Percentiles rank a stretch among this genome's conserved stretches.
Conservation (phyloP, 53 echinoderm and acorn worm genomes). For the Apostichopus leukothele region DNA sequence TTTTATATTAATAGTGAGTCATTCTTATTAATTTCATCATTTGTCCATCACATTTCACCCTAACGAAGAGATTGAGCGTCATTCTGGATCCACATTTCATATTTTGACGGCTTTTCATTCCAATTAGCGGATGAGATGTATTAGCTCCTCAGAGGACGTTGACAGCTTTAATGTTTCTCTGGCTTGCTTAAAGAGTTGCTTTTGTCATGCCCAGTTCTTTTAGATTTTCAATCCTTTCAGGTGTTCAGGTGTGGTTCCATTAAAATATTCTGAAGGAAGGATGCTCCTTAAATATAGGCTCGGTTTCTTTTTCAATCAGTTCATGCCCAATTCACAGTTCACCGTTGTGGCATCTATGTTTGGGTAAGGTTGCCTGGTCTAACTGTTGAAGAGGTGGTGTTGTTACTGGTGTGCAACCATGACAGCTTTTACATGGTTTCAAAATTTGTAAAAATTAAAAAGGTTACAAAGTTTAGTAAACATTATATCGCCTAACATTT, state of each 20-base stretch:
- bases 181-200: not conserved
- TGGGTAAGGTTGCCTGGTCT: too few relatives aligned
- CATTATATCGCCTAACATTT: too few relatives aligned
- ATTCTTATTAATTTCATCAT: not conserved
- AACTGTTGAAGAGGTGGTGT: too few relatives aligned
- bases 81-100: not conserved
- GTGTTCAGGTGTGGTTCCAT: not conserved
- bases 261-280: too few relatives aligned
- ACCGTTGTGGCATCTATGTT: too few relatives aligned
- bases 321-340: too few relatives aligned
- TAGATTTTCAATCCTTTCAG: not conserved
- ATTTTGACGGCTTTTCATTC: conserved; percentile 2
- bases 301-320: too few relatives aligned
- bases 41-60: conserved; percentile 22
- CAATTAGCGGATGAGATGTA: not conserved
- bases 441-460: too few relatives aligned
- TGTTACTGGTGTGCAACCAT: too few relatives aligned
- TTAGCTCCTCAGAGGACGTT: not conserved
- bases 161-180: not conserved
- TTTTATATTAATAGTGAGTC: conserved; percentile 40
- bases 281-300: too few relatives aligned
- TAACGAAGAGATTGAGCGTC: not conserved
- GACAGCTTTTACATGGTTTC: too few relatives aligned
- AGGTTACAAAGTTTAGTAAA: too few relatives aligned
- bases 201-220: not conserved